phyloP scores from a whole-genome alignment of 2,797 vertebrate genomes.

The Rachycentron canadum region DNA sequence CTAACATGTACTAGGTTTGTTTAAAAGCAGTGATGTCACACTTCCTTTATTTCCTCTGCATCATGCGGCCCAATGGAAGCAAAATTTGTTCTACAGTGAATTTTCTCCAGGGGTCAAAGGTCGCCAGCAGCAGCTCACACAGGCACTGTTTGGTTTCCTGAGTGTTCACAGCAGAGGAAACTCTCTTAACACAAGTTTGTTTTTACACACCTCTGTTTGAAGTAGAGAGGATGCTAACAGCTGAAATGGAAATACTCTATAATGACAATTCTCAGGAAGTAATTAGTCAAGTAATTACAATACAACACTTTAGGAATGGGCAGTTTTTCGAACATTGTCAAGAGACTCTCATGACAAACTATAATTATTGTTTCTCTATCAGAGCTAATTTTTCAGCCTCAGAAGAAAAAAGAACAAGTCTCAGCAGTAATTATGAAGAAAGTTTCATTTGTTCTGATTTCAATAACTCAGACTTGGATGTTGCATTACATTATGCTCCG shows the following conservation, averaged over 20 bases:
- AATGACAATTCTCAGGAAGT: not conserved
- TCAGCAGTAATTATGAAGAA: not conserved
- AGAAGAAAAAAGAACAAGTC: no score
- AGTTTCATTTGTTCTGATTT: not conserved
- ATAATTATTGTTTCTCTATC: not conserved
- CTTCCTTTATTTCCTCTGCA: no score
- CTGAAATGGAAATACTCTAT: slow-evolving; percentile 6
- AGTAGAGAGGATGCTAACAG: not conserved
- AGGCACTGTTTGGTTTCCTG: slow-evolving; percentile 44
- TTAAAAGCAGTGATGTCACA: no score
- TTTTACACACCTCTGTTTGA: slow-evolving; percentile 8
- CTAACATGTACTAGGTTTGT: not conserved
- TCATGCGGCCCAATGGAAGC: no score
- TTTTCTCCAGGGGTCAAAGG: slow-evolving; percentile 34
- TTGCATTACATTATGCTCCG: not conserved
- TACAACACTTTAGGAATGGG: not conserved
- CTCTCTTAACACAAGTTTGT: not conserved
- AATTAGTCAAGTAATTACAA: not conserved
- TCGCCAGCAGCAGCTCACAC: slow-evolving; percentile 5
- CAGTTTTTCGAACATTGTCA: not conserved
- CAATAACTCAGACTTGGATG: not conserved
- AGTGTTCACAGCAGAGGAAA: slow-evolving; percentile 42
- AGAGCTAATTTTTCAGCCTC: not conserved
- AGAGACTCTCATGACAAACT: not conserved
- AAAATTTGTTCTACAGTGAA: not conserved